Conservation (phyloP, 64 coral and sea anemone genomes). For the Porites lutea region DNA sequence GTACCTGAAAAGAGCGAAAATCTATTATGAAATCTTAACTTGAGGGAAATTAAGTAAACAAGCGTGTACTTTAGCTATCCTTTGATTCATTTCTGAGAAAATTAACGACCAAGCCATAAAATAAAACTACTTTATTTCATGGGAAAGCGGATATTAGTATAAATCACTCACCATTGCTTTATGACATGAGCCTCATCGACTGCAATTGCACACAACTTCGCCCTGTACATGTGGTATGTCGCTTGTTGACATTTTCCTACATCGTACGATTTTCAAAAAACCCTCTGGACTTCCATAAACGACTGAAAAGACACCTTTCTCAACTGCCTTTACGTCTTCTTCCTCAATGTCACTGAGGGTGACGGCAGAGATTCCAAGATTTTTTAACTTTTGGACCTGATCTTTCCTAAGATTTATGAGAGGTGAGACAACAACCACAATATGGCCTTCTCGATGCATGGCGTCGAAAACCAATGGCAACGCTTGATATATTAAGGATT, state of each 20-base stretch:
- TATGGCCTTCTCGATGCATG: not conserved
- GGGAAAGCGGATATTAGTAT: not conserved
- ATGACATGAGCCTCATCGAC: slow-evolving; percentile 78
- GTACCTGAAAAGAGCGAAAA: slow-evolving; percentile 3
- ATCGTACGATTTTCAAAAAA: slow-evolving; percentile 23
- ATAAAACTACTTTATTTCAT: not conserved
- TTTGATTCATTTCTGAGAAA: slow-evolving; percentile 3
- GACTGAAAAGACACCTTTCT: slow-evolving; percentile 50
- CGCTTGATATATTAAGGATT: slow-evolving; percentile 44
- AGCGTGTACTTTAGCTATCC: slow-evolving; percentile 10
- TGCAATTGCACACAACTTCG: slow-evolving; percentile 64
- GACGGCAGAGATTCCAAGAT: slow-evolving; percentile 29
- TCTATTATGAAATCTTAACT: slow-evolving; percentile 19
- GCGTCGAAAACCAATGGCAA: slow-evolving; percentile 38
- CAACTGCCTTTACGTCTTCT: slow-evolving; percentile 6
- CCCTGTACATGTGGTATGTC: not conserved
- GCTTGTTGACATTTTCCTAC: slow-evolving; percentile 37
- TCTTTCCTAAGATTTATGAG: slow-evolving; percentile 44
- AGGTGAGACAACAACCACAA: slow-evolving; percentile 61
- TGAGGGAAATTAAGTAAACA: slow-evolving; percentile 18
- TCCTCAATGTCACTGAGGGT: slow-evolving; percentile 39
- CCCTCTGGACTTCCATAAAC: slow-evolving; percentile 64
- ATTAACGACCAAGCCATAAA: not conserved
- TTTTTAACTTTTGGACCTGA: not conserved
- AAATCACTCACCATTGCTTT: slow-evolving; percentile 73